Conservation (phyloP, 2,888 invertebrate species). For the Drosophila engyochracea region DNA sequence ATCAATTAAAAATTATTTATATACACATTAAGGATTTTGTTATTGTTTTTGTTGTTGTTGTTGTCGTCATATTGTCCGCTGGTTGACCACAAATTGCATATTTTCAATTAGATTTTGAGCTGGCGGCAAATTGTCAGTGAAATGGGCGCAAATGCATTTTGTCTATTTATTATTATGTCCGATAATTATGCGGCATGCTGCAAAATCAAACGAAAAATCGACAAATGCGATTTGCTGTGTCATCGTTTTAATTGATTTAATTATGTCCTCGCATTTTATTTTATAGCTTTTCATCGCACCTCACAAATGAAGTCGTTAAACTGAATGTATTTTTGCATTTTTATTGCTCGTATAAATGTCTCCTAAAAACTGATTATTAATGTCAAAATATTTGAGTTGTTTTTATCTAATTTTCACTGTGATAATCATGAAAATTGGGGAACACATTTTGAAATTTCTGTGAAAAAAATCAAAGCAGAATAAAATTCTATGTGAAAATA, state of each 20-base stretch:
- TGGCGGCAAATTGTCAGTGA: slow-evolving; percentile 9
- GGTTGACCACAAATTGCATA: slow-evolving; percentile 53
- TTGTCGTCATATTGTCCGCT: slow-evolving; percentile 16
- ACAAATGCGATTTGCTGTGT: slow-evolving; percentile 42
- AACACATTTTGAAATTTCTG: neutral
- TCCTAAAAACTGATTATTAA: neutral
- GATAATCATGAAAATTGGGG: neutral
- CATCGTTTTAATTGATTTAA: slow-evolving; percentile 50
- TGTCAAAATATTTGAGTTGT: neutral
- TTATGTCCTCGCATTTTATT: slow-evolving; percentile 13
- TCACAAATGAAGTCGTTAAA: neutral
- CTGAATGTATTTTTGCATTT: slow-evolving; percentile 7
- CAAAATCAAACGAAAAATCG: slow-evolving; percentile 42
- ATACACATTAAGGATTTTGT: slow-evolving; percentile 8
- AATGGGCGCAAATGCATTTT: slow-evolving; percentile 30
- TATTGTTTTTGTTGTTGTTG: slow-evolving; percentile 7
- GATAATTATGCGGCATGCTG: slow-evolving; percentile 46
- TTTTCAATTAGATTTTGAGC: slow-evolving; percentile 46
- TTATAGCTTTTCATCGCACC: slow-evolving; percentile 5
- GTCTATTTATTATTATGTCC: slow-evolving; percentile 36
- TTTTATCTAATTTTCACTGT: neutral
- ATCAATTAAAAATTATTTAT: slow-evolving; percentile 73
- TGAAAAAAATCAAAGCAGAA: neutral
- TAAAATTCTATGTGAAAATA: neutral
- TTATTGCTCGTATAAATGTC: neutral